Evolutionary conservation across 2,113 vertebrate genomes (phyloP).

Genomic region (Numida meleagris): DNA sequence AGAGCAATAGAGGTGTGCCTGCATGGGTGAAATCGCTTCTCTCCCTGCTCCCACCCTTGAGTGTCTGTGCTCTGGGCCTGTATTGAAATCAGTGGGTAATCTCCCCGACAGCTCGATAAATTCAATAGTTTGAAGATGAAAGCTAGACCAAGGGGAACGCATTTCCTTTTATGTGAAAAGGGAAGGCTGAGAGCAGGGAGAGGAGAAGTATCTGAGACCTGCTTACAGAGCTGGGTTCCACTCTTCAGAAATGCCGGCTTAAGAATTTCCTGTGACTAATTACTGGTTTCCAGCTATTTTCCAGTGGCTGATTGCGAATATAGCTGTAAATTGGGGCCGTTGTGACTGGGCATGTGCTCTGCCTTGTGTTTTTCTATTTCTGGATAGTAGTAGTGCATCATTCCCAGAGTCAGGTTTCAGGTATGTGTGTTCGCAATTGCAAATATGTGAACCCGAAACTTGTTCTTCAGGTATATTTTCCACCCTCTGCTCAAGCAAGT

Average conservation of each 20-base stretch:
- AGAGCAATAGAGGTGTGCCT: not conserved
- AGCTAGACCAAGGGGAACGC: not conserved
- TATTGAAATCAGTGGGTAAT: not conserved
- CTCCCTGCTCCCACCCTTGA: not conserved
- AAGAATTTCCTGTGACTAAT: not conserved
- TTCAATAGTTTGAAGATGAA: constrained; percentile 5
- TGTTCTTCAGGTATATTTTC: constrained; percentile 48
- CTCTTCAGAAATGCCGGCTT: not conserved
- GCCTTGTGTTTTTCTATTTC: not conserved
- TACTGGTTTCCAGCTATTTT: not conserved
- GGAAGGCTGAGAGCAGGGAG: not conserved
- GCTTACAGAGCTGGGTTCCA: not conserved
- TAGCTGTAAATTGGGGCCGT: not conserved
- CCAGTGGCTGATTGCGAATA: not conserved
- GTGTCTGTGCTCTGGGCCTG: not conserved
- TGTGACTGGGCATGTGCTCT: not conserved
- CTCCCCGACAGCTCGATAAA: not conserved
- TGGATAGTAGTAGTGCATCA: not conserved
- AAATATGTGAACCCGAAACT: constrained; percentile 40
- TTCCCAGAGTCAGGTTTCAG: constrained; percentile 20
- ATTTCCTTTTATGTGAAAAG: constrained; percentile 23
- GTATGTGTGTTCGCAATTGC: not conserved
- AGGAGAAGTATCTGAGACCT: not conserved
- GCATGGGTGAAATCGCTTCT: not conserved
- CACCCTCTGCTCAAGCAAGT: not conserved